Evolutionary conservation across 2,797 vertebrate species (phyloP), one percentile per base, ranked within the genome.

Genomic region (Acipenser ruthenus): DNA sequence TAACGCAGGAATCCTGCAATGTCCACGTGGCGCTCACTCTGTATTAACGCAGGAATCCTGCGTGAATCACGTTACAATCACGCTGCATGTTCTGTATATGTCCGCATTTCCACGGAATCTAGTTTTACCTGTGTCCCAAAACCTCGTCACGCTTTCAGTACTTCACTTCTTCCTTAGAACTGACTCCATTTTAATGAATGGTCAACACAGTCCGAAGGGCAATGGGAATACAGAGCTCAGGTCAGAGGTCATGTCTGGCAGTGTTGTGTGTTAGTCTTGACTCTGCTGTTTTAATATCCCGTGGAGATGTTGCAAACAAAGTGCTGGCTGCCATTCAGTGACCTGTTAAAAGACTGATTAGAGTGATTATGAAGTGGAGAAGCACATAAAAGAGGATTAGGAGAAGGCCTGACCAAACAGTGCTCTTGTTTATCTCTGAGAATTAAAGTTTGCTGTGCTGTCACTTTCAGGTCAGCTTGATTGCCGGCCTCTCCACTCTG

Each of bases 221-320:
- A 78, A 66, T 66, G 68, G 78, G 71, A 84, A 72, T 73, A 80
- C 72, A 83, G 80, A 75, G 75, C 68, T 60, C 50, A 67, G 77
- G 70, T 83, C 76, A 83, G 74, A 79, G 82, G 83, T 85, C 79
- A 80, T 70, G 77, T 67, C 72, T 74, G 71, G 71, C 62, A 67
- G 68, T 75, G 79, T 77, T 72, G 74, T 79, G 75, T 80, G 74
- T 82, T 79, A 74, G 74, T 69, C 50, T 73, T 81, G 79, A 74
- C 64, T 71, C 71, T 79, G 70, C 70, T 79, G 73, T 72, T 78
- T 76, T 75, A 68, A 80, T 66, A 80, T 81, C 68, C 65, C 64
- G 65, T 65, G 69, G 70, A 82, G 75, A 77, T 72, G 70, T 75
- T 73, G 72, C 74, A 77, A 76, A 78, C 79, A 75, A 78, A 79